Percentiles rank a stretch among this genome's conserved stretches.
phyloP scores from a whole-genome alignment of 1,140 invertebrate genomes.

The Dendroctonus valens region DNA sequence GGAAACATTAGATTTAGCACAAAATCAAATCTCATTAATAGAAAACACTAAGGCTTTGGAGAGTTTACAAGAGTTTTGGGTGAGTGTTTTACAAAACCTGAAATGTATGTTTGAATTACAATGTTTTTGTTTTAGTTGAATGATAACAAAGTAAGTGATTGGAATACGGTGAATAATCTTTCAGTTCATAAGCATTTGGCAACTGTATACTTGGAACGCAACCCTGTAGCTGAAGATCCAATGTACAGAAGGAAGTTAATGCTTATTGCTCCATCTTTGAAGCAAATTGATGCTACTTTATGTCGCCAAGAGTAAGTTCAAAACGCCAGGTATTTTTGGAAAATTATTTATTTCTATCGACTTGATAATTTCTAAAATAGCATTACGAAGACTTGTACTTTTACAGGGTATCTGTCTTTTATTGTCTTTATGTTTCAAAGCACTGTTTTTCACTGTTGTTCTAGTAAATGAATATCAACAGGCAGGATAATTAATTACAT shows the following conservation, averaged over 20 bases:
- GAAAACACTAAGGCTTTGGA: slow-evolving; percentile 75
- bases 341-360: too few species aligned
- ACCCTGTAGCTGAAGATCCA: slow-evolving; percentile 81
- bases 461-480: too few species aligned
- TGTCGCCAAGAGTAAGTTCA: slow-evolving; percentile 61
- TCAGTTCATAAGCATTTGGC: slow-evolving; percentile 71
- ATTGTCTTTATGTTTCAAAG: too few species aligned
- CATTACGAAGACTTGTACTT: too few species aligned
- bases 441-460: too few species aligned
- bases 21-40: slow-evolving; percentile 82
- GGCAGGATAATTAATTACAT: too few species aligned
- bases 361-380: too few species aligned
- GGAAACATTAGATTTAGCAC: slow-evolving; percentile 86
- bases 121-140: slow-evolving; percentile 71
- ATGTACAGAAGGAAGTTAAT: slow-evolving; percentile 92
- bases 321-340: neutral
- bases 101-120: neutral
- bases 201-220: slow-evolving; percentile 93
- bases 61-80: slow-evolving; percentile 91
- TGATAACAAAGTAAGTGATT: slow-evolving; percentile 85
- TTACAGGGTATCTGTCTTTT: too few species aligned
- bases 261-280: slow-evolving; percentile 78
- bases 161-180: slow-evolving; percentile 80
- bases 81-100: slow-evolving; percentile 52
- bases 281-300: slow-evolving; percentile 93